These are phyloP conservation scores for Kryptolebias marmoratus DNA, from an alignment of 2,113 vertebrate genomes.

Conservation along the genomic window DNA sequence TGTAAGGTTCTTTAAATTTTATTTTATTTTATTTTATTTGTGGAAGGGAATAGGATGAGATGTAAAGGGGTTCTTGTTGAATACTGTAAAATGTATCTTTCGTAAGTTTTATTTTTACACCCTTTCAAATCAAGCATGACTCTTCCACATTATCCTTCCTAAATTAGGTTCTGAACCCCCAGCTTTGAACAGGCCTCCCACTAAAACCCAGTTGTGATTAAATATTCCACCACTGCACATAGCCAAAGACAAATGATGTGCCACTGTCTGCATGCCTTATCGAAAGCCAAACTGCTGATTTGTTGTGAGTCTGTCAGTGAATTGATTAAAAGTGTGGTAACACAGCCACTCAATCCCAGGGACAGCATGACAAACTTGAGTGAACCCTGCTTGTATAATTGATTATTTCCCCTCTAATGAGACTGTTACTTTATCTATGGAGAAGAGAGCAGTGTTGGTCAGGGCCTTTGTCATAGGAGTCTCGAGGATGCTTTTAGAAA, in stretches of 20 bases:
- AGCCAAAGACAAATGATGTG: conserved; percentile 53
- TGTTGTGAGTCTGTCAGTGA: conserved; percentile 36
- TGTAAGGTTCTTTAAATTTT: background rate
- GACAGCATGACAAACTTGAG: conserved; percentile 44
- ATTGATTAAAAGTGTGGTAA: conserved; percentile 54
- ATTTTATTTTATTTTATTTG: background rate
- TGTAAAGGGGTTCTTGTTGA: conserved; percentile 19
- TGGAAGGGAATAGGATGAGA: background rate
- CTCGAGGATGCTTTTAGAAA: conserved; percentile 27
- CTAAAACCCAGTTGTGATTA: conserved; percentile 41
- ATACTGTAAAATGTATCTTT: conserved; percentile 12
- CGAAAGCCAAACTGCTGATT: conserved; percentile 46
- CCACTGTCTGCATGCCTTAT: conserved; percentile 41
- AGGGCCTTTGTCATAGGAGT: conserved; percentile 20
- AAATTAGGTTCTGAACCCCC: conserved; percentile 32
- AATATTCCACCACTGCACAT: conserved; percentile 38
- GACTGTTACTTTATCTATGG: conserved; percentile 50
- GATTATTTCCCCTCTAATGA: conserved; percentile 58
- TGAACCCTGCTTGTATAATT: conserved; percentile 21
- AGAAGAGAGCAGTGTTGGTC: conserved; percentile 49
- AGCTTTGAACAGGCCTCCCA: conserved; percentile 24
- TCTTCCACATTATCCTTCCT: conserved; percentile 14
- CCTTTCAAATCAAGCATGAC: conserved; percentile 25
- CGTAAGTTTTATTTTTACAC: background rate
- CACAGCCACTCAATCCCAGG: conserved; percentile 48